Evolutionary conservation across 2,888 invertebrate genomes (phyloP), one percentile per base, ranked within the genome.

Genomic region (Apotomis turbidana): DNA sequence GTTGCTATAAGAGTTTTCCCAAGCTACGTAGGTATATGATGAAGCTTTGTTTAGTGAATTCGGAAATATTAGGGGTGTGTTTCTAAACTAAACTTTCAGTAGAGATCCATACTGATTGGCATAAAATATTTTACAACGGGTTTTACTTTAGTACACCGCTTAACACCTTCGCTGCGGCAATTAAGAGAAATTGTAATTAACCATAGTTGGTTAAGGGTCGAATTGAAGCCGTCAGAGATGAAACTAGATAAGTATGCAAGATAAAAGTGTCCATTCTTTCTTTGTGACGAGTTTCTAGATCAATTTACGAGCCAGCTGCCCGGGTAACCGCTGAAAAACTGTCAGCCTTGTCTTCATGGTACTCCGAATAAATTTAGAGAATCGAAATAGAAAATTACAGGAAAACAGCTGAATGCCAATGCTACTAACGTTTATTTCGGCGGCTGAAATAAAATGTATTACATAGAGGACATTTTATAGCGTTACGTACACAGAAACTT

Each of bases 321-420:
- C 77, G 80, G 78, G 77, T 76, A 78, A 80, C 78, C 77, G 77
- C 77, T 77, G 81, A 79, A 83, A 85, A 87, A 87, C 85, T 88
- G 88, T 87, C 90, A 89, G 85, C 84, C 86, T 87, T 85, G 85
- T 80, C 81, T 84, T 82, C 79, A 76, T 80, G 83, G 80, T 83
- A 83, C 81, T 82, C 77, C 75, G 76, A 81, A 83, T 90, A 89
- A 86, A 87, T 89, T 87, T 86, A 84, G 86, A 82, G 79, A 85
- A 83, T 83, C 83, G 85, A 91, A 90, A 90, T 90, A 90, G 87
- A 90, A 89, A 88, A 87, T 83, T 80, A 81, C 84, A 85, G 87
- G 85, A 83, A 86, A 87, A 87, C 86, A 85, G 86, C 83, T 88
- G 90, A 91, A 92, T 91, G 89, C 90, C 90, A 90, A 91, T 91